Evolutionary conservation across 2,888 invertebrate species (phyloP), one percentile per base, ranked within the genome.

Genomic region (Ormyrus nitidulus): DNA sequence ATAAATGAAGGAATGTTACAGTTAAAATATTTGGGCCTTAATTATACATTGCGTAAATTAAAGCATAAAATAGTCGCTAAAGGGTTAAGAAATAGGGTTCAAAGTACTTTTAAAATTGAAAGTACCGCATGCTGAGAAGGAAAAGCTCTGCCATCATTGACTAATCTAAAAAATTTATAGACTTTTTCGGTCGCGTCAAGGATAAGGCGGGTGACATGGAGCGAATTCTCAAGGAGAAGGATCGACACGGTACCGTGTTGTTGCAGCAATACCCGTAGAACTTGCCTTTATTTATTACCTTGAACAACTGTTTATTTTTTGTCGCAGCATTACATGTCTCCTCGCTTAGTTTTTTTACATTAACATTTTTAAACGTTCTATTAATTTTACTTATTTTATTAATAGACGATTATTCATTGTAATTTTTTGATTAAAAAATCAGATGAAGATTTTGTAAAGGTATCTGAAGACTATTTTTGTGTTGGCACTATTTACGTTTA

Each of bases 121-220:
- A 66, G 81, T 59, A 72, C 48, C 64, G 77, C 62, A 74, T 68
- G 72, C 13, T 65, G 51, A 56, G 3, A 56, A 69, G 46, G 11
- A 59, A 53, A 66, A 65, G 6, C 13, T 68, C 48, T 62, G 10
- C 68, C 79, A 77, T 66, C 73, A 80, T 77, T 75, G 71, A 83
- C 77, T 80, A 78, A 83, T 83, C 51, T 84, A 74, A 84, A 81
- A 34, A 86, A 82, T 86, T 88, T 89, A 71, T 90, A 95, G 98
- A 98, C 91, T 97, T 99, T 93, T 96, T 99, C 90, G 97, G 97
- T 84, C 97, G 97, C 88, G 97, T 98, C 84, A 99, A 98, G 93
- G 98, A 98, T 92, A 98, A 97, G 91, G 97, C 97, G 0, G 97
- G 96, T 80, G 97, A 97, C 91, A 94, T 97, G 94, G 97, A 97